These are phyloP conservation scores for Eustalomyia histrio DNA, from an alignment of 2,888 invertebrate genomes.

Conservation along the genomic window DNA sequence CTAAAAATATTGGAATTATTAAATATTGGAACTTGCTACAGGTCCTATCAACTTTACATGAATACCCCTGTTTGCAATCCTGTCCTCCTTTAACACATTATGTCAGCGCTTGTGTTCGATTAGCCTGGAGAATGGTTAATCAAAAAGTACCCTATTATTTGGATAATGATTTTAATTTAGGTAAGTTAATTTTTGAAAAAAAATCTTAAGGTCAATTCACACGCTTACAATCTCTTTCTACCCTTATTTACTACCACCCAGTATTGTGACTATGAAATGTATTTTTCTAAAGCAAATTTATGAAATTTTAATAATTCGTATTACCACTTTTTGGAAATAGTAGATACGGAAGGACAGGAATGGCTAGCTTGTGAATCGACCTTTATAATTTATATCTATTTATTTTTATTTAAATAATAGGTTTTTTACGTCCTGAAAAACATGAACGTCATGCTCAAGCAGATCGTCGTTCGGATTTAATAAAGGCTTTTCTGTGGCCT, in stretches of 20 bases:
- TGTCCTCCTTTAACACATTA: constrained; percentile 90
- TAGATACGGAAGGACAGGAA: too few species aligned
- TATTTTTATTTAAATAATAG: constrained; percentile 73
- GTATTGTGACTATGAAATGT: too few species aligned
- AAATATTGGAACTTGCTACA: constrained; percentile 77
- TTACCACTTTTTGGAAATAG: too few species aligned
- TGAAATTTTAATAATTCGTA: too few species aligned
- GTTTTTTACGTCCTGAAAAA: constrained; percentile 85
- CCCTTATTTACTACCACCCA: too few species aligned
- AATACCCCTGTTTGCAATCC: constrained; percentile 92
- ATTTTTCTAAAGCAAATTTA: too few species aligned
- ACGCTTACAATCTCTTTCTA: too few species aligned
- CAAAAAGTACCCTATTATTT: constrained; percentile 85
- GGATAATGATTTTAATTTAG: constrained; percentile 86
- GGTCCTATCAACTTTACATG: constrained; percentile 93
- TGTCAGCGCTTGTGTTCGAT: constrained; percentile 88
- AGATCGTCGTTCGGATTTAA: constrained; percentile 86
- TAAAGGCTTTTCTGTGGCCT: constrained; percentile 93
- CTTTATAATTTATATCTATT: neutral
- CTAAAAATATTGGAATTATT: too few species aligned
- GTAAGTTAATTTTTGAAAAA: constrained; percentile 73
- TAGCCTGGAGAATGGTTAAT: constrained; percentile 93
- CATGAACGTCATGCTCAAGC: constrained; percentile 90
- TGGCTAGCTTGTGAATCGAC: too few species aligned
- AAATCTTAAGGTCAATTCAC: too few species aligned